These are phyloP conservation scores for Euwallacea fornicatus DNA, from an alignment of 1,140 invertebrate genomes.

Conservation along the genomic window DNA sequence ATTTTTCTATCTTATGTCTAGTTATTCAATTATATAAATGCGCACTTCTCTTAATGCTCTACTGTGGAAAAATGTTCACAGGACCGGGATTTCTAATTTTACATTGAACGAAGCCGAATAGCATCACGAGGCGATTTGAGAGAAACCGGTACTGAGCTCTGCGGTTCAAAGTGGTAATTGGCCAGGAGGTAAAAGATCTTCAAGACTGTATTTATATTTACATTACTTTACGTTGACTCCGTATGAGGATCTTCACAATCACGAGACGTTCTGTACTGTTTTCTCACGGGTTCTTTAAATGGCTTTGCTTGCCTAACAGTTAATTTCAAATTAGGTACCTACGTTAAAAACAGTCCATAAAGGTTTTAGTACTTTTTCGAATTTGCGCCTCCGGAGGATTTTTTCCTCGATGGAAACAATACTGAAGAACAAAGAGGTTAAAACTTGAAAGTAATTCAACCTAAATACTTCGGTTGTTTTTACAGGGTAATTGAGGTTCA, in stretches of 20 bases:
- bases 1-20: constrained; percentile 6
- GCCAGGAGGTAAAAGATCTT: constrained; percentile 32
- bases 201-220: constrained; percentile 35
- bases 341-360: constrained; percentile 11
- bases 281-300: constrained; percentile 34
- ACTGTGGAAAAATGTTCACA: not conserved
- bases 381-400: not conserved
- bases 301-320: constrained; percentile 34
- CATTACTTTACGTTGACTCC: constrained; percentile 31
- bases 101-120: not conserved
- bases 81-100: not conserved
- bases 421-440: not conserved
- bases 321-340: constrained; percentile 29
- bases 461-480: not conserved
- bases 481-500: not conserved
- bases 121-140: not conserved
- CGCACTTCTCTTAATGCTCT: constrained; percentile 2
- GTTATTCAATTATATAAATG: constrained; percentile 18
- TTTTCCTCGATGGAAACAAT: not conserved
- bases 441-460: not conserved
- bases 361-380: not conserved
- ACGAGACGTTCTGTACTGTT: constrained; percentile 29
- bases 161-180: constrained; percentile 25
- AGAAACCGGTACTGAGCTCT: constrained; percentile 2
- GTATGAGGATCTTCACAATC: constrained; percentile 24